Evolutionary conservation across 2,113 vertebrate genomes (phyloP), one percentile per base, ranked within the genome.

Genomic region (Lynx canadensis): DNA sequence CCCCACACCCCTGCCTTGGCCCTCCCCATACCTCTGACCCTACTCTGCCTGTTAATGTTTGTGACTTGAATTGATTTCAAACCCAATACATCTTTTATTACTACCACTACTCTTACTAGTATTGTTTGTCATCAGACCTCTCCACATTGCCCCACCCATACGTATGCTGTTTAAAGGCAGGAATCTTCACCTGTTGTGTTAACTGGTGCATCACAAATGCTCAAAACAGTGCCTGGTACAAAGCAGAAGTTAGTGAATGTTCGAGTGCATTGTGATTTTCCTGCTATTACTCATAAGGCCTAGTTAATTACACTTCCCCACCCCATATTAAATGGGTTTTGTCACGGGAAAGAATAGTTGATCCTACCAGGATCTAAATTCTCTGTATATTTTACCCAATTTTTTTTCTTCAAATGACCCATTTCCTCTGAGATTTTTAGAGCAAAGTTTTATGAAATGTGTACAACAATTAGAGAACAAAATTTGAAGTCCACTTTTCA

Each of bases 341-440:
- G 27, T 86, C 74, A 45, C 74, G 9, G 52, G 48, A 57, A 88
- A 80, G 41, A 63, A 76, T 2, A 81, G 29, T 89, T 91, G 71
- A 76, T 82, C 21, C 36, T 71, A 31, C 45, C 74, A 83, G 16
- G 0, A 11, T 84, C 57, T 94, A 71, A 65, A 73, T 65, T 81
- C 21, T 86, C 5, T 63, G 4, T 55, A 1, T 84, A 45, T 93
- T 74, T 92, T 41, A 36, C 23, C 73, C 52, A 48, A 12, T 86
- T 89, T 90, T 96, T 96, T 85, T 85, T n/a, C 36, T 92, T 89
- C 66, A 82, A 45, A 48, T 97, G 66, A 55, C 33, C 55, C n/a
- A 14, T 92, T 97, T 94, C 93, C 38, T 93, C 55, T 88, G 71
- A 63, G 41, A 69, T 36, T 85, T 89, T 94, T 66, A 81, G n/a